Evolutionary conservation across 2,888 invertebrate species (phyloP), one percentile per base, ranked within the genome.

Genomic region (Liposcelis brunnea): DNA sequence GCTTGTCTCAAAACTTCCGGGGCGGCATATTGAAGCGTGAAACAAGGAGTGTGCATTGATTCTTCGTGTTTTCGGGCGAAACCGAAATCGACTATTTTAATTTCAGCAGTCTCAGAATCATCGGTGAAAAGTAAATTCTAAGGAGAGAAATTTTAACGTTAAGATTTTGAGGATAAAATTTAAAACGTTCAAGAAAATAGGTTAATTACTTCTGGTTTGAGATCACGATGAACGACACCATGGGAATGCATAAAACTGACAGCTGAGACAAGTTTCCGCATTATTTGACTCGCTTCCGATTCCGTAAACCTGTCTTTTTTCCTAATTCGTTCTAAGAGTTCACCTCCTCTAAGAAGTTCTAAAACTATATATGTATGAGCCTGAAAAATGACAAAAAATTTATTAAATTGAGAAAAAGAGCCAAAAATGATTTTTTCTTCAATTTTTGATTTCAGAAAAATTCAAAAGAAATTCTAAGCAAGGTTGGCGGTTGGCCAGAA

Each of bases 41-140:
- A 97, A 60, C 95, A 94, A 0, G 95, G 94, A 0, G 91, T 90
- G 64, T 71, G 74, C 55, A 77, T 61, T 1, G 68, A 63, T 54
- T 73, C 72, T 48, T 72, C 68, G 37, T 71, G 74, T 56, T 79
- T 77, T n/a, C 86, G 70, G 12, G 95, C 91, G 66, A 94, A 94
- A 8, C 97, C 95, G 63, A 97, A 97, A 66, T 97, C 97, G 1
- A 95, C 86, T 34, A 97, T 76, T 61, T 93, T 91, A 15, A 95
- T 74, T 52, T 72, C 69, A 11, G 75, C 70, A 50, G 70, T 60
- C 49, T 69, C 71, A 47, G 60, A 64, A 33, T 63, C 59, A 49
- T 72, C 68, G 7, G 72, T 72, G 58, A 79, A 83, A 15, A 83
- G 67, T 19, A 55, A 50, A 49, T 55, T 55, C 54, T 54, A 46